phyloP scores from a whole-genome alignment of 2,888 invertebrate species.

The Beris morrisii region DNA sequence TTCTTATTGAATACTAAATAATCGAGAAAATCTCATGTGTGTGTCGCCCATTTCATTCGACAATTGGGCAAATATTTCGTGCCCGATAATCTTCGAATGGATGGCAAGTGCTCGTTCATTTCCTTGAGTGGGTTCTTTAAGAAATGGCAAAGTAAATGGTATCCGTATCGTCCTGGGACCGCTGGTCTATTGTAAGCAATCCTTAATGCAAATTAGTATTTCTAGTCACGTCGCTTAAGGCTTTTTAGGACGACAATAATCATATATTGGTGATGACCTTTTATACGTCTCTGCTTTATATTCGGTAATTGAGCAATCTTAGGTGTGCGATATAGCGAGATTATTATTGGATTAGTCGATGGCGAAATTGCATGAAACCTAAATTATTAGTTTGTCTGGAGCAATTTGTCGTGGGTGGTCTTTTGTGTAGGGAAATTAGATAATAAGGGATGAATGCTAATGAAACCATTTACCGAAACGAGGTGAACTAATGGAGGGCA shows the following conservation, averaged over 20 bases:
- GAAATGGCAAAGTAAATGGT: conserved; percentile 14
- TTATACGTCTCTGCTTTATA: conserved; percentile 8
- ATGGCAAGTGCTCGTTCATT: conserved; percentile 7
- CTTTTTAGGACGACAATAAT: conserved; percentile 15
- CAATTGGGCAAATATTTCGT: neutral
- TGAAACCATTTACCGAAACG: too few species aligned
- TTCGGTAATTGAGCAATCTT: conserved; percentile 14
- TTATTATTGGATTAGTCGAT: conserved; percentile 9
- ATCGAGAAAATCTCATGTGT: too few species aligned
- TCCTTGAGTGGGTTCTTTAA: conserved; percentile 4
- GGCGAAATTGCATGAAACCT: too few species aligned
- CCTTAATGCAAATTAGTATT: conserved; percentile 23
- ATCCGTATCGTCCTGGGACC: conserved; percentile 10
- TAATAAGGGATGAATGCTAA: too few species aligned
- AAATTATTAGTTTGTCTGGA: too few species aligned
- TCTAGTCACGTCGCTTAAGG: conserved; percentile 16
- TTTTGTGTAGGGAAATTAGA: too few species aligned
- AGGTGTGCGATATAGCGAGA: conserved; percentile 1
- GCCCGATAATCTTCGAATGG: conserved; percentile 21
- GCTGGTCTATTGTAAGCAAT: neutral
- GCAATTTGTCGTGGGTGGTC: too few species aligned
- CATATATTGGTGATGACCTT: conserved; percentile 23
- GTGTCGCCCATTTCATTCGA: too few species aligned
- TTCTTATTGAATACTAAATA: too few species aligned
- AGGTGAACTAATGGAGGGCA: too few species aligned